phyloP scores from a whole-genome alignment of 2,113 vertebrate species.

The Symphodus melops region DNA sequence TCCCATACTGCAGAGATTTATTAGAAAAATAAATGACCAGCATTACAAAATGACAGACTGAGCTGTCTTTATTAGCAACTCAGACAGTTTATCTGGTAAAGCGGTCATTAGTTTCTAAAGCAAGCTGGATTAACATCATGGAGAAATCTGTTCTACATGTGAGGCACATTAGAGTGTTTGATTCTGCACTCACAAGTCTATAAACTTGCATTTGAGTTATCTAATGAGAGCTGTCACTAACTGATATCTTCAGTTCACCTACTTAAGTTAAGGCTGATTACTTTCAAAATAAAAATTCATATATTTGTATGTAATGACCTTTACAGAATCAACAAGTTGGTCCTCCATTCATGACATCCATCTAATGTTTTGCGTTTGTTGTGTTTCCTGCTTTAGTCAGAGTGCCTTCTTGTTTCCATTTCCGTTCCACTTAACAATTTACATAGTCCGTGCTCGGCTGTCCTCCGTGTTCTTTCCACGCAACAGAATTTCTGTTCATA shows the following conservation, averaged over 20 bases:
- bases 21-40: conserved; percentile 38
- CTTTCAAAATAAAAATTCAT: too few relatives aligned
- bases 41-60: conserved; percentile 51
- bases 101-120: conserved; percentile 43
- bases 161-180: neutral
- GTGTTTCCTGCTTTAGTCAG: too few relatives aligned
- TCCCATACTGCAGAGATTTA: conserved; percentile 22
- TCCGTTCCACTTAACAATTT: too few relatives aligned
- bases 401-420: too few relatives aligned
- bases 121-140: conserved; percentile 11
- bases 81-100: conserved; percentile 26
- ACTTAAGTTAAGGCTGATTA: too few relatives aligned
- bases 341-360: too few relatives aligned
- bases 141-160: conserved; percentile 24
- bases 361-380: too few relatives aligned
- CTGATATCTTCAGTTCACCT: neutral
- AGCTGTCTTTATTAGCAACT: conserved; percentile 42
- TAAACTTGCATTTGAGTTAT: neutral
- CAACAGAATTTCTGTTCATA: too few relatives aligned
- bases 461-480: too few relatives aligned
- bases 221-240: conserved; percentile 31
- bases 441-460: too few relatives aligned
- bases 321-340: too few relatives aligned
- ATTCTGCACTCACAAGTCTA: conserved; percentile 18
- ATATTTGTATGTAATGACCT: too few relatives aligned